phyloP scores from a whole-genome alignment of 2,797 vertebrate genomes.

The Poecilia picta region DNA sequence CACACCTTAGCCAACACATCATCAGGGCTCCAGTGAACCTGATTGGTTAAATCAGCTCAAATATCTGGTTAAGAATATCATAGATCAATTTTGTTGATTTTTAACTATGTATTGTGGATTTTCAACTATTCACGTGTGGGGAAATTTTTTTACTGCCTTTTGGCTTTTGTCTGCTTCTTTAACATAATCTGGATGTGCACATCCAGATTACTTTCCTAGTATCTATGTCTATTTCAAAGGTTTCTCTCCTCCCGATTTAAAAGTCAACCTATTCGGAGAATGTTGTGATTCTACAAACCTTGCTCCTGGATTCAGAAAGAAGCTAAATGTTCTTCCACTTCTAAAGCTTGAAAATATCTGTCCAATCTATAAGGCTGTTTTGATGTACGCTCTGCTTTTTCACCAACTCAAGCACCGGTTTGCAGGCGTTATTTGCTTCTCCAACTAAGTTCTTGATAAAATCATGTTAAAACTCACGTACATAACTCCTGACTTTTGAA shows the following conservation, averaged over 20 bases:
- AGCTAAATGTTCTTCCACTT: conserved; percentile 39
- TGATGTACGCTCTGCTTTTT: conserved; percentile 9
- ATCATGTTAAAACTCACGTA: conserved; percentile 11
- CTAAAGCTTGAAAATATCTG: conserved; percentile 38
- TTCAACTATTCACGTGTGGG: not conserved
- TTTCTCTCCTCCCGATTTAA: conserved; percentile 40
- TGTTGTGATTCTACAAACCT: conserved; percentile 8
- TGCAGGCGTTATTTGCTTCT: conserved; percentile 20
- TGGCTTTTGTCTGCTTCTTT: not conserved
- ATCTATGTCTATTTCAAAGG: not conserved
- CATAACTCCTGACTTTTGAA: not conserved
- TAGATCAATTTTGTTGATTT: not conserved
- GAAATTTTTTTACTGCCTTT: not conserved
- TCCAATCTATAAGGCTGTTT: conserved; percentile 35
- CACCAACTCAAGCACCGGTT: conserved; percentile 11
- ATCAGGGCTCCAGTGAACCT: not conserved
- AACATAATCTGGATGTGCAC: not conserved
- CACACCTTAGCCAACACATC: not conserved
- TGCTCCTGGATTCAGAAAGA: conserved; percentile 39
- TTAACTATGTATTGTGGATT: not conserved
- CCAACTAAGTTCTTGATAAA: conserved; percentile 11
- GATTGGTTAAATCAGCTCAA: not conserved
- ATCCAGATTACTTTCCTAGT: not conserved
- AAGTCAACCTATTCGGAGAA: conserved; percentile 37
- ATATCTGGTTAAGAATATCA: not conserved